Evolutionary conservation across 1,140 invertebrate genomes (phyloP).

Genomic region (Trypoxylus dichotomus): DNA sequence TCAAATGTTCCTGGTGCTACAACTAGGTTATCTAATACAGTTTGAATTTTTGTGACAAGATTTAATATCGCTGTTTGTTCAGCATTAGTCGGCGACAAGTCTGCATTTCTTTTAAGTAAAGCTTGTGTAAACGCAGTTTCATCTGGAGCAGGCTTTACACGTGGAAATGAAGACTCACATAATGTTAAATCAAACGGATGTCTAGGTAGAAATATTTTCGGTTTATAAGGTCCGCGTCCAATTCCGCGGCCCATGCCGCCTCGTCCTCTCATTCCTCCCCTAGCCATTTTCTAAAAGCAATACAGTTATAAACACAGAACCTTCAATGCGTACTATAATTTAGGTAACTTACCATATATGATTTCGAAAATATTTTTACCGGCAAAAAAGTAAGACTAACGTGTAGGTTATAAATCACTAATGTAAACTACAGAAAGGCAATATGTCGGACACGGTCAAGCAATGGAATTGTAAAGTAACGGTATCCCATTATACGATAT

Average conservation of each 20-base stretch:
- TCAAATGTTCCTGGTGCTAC: constrained; percentile 92
- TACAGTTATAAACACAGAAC: neutral
- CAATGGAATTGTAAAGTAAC: no score
- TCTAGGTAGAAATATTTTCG: constrained; percentile 76
- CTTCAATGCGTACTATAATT: no score
- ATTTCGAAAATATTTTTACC: neutral
- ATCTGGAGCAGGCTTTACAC: constrained; percentile 80
- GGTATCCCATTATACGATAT: no score
- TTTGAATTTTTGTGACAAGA: constrained; percentile 91
- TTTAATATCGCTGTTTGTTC: constrained; percentile 91
- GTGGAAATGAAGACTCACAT: constrained; percentile 85
- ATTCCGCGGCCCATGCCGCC: constrained; percentile 71
- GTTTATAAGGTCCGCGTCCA: constrained; percentile 63
- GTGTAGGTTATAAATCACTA: neutral
- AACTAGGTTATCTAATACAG: constrained; percentile 89
- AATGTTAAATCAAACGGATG: constrained; percentile 90
- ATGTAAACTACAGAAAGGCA: neutral
- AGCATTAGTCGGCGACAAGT: constrained; percentile 83
- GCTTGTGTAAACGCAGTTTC: constrained; percentile 86
- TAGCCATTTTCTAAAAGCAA: constrained; percentile 54
- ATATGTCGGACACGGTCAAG: neutral
- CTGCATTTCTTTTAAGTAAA: constrained; percentile 85
- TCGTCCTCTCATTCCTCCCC: constrained; percentile 62
- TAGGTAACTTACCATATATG: neutral
- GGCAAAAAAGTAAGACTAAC: neutral